phyloP scores from a whole-genome alignment of 2,888 invertebrate species.

The Clistopyga incitator region DNA sequence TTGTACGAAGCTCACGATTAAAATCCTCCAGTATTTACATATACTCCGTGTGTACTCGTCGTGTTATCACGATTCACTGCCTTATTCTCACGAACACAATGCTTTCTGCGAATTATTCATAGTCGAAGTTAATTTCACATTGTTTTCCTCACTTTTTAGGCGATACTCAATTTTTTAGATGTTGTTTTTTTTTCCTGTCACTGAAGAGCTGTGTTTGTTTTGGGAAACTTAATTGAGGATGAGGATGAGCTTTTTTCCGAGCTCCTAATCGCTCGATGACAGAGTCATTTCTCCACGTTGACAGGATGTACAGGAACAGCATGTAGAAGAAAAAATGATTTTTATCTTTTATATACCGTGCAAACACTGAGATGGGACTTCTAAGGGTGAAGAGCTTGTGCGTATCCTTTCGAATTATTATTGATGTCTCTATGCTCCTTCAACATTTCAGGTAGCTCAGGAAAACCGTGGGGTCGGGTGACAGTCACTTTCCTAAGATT shows the following conservation, averaged over 20 bases:
- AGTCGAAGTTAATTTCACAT: constrained; percentile 7
- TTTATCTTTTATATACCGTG: constrained; percentile 30
- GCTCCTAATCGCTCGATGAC: constrained; percentile 35
- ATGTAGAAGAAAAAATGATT: constrained; percentile 34
- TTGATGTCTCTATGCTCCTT: constrained; percentile 26
- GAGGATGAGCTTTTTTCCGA: not conserved
- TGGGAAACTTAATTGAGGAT: not conserved
- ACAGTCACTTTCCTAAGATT: constrained; percentile 75
- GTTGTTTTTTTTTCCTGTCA: not conserved
- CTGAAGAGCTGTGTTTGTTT: not conserved
- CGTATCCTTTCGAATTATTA: constrained; percentile 37
- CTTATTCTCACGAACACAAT: constrained; percentile 31
- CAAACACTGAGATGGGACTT: constrained; percentile 37
- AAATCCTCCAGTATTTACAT: constrained; percentile 57
- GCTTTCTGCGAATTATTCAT: not conserved
- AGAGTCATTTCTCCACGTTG: constrained; percentile 28
- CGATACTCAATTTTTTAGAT: not conserved
- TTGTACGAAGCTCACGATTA: constrained; percentile 40
- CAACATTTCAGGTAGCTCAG: constrained; percentile 2
- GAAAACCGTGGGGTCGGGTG: constrained; percentile 62
- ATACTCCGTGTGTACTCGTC: constrained; percentile 26
- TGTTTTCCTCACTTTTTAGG: constrained; percentile 11
- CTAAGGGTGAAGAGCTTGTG: constrained; percentile 25
- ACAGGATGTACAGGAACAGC: constrained; percentile 8
- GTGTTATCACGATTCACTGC: constrained; percentile 45